Evolutionary conservation across 2,888 invertebrate species (phyloP).

Genomic region (Spodoptera exigua): DNA sequence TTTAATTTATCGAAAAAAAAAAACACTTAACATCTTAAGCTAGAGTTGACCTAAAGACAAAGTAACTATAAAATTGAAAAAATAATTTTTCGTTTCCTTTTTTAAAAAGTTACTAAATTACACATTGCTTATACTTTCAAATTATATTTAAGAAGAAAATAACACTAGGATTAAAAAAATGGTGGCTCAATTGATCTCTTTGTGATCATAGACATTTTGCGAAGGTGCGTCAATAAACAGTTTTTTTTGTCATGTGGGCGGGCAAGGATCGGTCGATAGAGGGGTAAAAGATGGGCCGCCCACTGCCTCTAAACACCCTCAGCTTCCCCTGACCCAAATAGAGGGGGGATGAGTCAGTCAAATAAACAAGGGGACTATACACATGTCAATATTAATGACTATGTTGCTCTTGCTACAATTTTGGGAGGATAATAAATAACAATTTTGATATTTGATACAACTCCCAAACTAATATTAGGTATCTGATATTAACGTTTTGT

Average conservation of each 20-base stretch:
- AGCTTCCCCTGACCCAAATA: conserved; percentile 82
- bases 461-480: conserved; percentile 10
- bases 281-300: conserved; percentile 73
- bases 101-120: too few relatives aligned
- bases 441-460: conserved; percentile 21
- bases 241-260: conserved; percentile 69
- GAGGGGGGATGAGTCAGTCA: conserved; percentile 74
- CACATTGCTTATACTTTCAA: too few relatives aligned
- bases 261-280: conserved; percentile 76
- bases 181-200: conserved; percentile 11
- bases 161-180: conserved; percentile 9
- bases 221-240: conserved; percentile 47
- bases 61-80: too few relatives aligned
- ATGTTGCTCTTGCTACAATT: conserved; percentile 16
- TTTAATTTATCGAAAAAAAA: too few relatives aligned
- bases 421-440: conserved; percentile 35
- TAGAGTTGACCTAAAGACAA: too few relatives aligned
- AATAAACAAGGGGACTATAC: conserved; percentile 47
- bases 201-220: conserved; percentile 29
- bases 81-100: too few relatives aligned
- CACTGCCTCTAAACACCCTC: conserved; percentile 65
- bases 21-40: too few relatives aligned
- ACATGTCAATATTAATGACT: conserved; percentile 36
- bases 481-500: too few relatives aligned
- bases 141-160: not conserved